Conservation (phyloP, 2,797 vertebrate species). For the Petrocephalus schoutedeni region DNA sequence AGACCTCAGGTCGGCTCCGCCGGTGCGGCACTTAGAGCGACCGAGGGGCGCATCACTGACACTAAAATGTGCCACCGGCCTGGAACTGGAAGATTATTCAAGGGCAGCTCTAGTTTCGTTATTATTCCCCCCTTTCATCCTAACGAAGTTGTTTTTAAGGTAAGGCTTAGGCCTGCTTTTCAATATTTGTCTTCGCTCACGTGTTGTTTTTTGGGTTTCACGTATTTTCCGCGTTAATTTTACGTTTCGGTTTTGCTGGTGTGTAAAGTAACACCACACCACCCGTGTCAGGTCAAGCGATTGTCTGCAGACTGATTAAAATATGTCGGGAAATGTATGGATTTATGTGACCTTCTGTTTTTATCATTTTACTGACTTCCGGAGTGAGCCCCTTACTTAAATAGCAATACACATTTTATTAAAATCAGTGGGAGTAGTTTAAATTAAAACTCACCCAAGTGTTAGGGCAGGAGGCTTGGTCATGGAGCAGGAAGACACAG, state of each 20-base stretch:
- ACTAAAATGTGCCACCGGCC: neutral
- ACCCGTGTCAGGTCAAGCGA: neutral
- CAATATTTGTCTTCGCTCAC: neutral
- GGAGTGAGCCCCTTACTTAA: neutral
- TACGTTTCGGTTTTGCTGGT: neutral
- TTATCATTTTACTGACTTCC: neutral
- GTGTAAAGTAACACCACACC: neutral
- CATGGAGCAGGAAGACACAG: neutral
- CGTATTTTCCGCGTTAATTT: neutral
- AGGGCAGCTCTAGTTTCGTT: neutral
- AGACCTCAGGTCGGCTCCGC: neutral
- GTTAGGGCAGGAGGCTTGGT: neutral
- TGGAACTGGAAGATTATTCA: neutral
- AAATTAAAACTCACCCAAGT: neutral
- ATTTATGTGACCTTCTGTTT: neutral
- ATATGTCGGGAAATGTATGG: neutral
- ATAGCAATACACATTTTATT: neutral
- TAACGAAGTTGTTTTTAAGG: neutral
- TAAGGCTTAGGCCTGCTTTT: neutral
- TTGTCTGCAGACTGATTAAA: neutral
- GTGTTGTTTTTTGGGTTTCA: too few species aligned
- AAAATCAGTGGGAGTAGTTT: neutral
- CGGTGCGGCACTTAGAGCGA: neutral
- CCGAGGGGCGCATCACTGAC: neutral
- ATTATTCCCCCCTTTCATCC: neutral